Base-by-base conservation (phyloP, 2,888 invertebrate genomes). In the Iphiclides podalirius region DNA sequence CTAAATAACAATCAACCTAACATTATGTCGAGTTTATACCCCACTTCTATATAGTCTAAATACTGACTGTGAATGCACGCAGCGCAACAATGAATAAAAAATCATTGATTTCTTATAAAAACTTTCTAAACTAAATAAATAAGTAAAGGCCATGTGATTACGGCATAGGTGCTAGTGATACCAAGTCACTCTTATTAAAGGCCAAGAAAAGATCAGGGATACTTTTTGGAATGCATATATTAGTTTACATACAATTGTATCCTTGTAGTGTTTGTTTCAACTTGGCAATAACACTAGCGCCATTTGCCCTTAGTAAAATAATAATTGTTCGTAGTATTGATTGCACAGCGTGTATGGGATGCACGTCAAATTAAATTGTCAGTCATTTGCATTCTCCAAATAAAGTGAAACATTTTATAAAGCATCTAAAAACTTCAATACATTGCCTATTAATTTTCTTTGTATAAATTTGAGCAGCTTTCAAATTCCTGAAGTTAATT, bases 1-100 rank as follows among this genome's bases (percentile, higher is more conserved):
- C 87, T 88, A 88, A 87, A 87, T 87, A 88, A 88, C 88, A 88
- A 86, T 79, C 76, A 81, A 77, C 79, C 72, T 85, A 83, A 79
- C 61, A 72, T 80, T 84, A 84, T 71, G 82, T 80, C 78, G 76
- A 52, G 53, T 55, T 57, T 52, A 52, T 55, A 34, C 54, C 54
- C n/a, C 71, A 79, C 73, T 74, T 64, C 68, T 72, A 72, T 72
- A 75, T 71, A 67, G 67, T 75, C 80, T 83, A 75, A 82, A 85
- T 84, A 85, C 85, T 85, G 85, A 81, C 83, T 83, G 81, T 43
- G 44, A 77, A 77, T 66, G 71, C 67, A 61, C 64, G 68, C 76
- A 77, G 75, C 70, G 60, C 73, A 63, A 65, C 47, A 46, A 47
- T 33, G 31, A 35, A 39, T 43, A 16, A 9, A 16, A 33, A 33